Base-by-base conservation (phyloP, 2,888 invertebrate species). In the Caenorhabditis angaria region DNA sequence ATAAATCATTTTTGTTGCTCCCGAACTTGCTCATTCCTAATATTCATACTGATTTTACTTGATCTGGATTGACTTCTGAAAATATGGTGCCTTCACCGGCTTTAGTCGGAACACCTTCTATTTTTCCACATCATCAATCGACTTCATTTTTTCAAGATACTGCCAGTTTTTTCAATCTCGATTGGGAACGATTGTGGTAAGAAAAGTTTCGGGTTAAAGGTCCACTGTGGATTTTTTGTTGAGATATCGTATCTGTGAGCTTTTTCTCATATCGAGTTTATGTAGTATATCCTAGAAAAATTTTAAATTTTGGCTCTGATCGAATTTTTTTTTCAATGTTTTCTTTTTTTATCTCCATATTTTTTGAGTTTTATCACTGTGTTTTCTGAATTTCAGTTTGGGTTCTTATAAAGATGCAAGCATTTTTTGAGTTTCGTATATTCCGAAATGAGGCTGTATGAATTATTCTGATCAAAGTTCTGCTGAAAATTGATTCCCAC, bases 31-130 rank as follows among this genome's bases (percentile, higher is more conserved):
- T 41, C 41, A 41, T 41, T 41, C 14, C n/a, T n/a, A n/a, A 14
- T 18, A 41, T 10, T 14, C 18, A 2, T 41, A 41, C 14, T 41
- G 14, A 50, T 4, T 22, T 24, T 50, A 50, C 5, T 50, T 35
- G 14, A 35, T 35, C 6, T 35, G 35, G 14, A 14, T 35, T 10
- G n/a, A n/a, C n/a, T n/a, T 54, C 22, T 53, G 24, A 60, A 61
- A 55, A 57, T 32, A 71, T 77, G 74, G 69, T 70, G 63, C 74
- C 77, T n/a, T 71, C 77, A 8, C 74, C 77, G 65, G 77, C 77
- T 24, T 35, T 68, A n/a, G 68, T 70, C 32, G 64, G 69, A 41
- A 63, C 77, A 24, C 77, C 77, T 14, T 71, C 77, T 0, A 67
- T 75, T 3, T 77, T 75, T 61, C 77, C 77, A 25, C 74, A 74